Conservation (phyloP, 1,140 invertebrate genomes). For the Megalopta genalis region DNA sequence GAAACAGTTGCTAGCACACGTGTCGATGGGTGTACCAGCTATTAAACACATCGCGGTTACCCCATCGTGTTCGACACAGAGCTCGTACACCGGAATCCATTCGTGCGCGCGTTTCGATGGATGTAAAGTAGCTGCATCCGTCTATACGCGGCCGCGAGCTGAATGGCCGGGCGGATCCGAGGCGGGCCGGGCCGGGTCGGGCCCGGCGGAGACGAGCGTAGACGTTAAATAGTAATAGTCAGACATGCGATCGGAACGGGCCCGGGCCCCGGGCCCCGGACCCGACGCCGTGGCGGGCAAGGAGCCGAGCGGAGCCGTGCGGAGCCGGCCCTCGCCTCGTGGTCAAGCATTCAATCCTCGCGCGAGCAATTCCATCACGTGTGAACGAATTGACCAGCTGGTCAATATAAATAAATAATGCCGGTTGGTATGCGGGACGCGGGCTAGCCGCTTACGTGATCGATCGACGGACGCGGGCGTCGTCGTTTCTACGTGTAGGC, state of each 20-base stretch:
- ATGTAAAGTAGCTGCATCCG: constrained; percentile 39
- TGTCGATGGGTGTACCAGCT: constrained; percentile 5
- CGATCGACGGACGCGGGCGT: constrained; percentile 58
- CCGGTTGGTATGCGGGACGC: constrained; percentile 68
- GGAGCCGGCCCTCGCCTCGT: neutral
- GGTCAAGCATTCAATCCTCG: constrained; percentile 39
- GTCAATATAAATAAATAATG: constrained; percentile 77
- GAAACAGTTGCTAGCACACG: neutral
- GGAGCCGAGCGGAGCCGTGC: too few species aligned
- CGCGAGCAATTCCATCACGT: constrained; percentile 71
- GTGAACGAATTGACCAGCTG: constrained; percentile 75
- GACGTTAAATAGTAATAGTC: constrained; percentile 31
- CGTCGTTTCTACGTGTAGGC: constrained; percentile 49
- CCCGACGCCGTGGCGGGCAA: too few species aligned
- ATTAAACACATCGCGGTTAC: constrained; percentile 22
- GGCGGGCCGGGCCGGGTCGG: too few species aligned
- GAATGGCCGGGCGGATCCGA: neutral
- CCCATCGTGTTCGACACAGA: constrained; percentile 11
- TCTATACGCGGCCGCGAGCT: constrained; percentile 3
- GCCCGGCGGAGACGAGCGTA: too few species aligned
- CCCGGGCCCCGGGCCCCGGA: too few species aligned
- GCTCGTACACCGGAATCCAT: constrained; percentile 22
- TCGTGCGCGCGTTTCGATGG: constrained; percentile 43
- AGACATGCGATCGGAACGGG: constrained; percentile 2
- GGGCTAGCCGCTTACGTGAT: constrained; percentile 71